Evolutionary conservation across 2,797 vertebrate species (phyloP).

Genomic region (Agapornis canus): DNA sequence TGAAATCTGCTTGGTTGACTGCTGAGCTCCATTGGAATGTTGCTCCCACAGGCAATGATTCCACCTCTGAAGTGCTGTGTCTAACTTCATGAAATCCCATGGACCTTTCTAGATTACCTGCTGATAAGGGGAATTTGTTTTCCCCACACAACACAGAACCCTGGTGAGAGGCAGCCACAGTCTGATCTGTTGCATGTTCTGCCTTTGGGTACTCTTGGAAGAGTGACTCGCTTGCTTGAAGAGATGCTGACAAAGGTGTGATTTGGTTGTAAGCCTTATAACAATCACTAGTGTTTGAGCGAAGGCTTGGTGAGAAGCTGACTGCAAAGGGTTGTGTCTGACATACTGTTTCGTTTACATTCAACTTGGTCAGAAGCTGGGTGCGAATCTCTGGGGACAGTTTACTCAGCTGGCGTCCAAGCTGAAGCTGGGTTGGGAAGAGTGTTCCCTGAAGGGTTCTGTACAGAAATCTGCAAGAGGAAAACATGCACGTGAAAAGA

Average conservation of each 20-base stretch:
- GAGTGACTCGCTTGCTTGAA: neutral
- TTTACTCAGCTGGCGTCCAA: constrained; percentile 86
- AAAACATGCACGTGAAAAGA: neutral
- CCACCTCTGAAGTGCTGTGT: neutral
- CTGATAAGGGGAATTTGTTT: neutral
- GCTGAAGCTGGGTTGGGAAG: constrained; percentile 88
- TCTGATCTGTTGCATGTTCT: neutral
- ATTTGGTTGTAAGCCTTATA: constrained; percentile 1
- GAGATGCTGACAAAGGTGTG: neutral
- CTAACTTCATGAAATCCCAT: constrained; percentile 64
- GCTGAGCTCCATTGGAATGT: constrained; percentile 39
- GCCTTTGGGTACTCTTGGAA: constrained; percentile 16
- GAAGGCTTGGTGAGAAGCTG: neutral
- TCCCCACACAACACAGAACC: constrained; percentile 30
- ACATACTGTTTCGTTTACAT: constrained; percentile 44
- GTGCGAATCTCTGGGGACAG: constrained; percentile 71
- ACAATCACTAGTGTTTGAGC: neutral
- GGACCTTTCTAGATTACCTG: constrained; percentile 55
- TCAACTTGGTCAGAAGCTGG: constrained; percentile 77
- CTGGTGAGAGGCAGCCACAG: neutral
- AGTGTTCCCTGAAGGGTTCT: constrained; percentile 90
- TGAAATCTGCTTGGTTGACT: constrained; percentile 59
- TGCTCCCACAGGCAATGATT: neutral
- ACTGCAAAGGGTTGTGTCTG: constrained; percentile 13
- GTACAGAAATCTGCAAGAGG: constrained; percentile 87